Evolutionary conservation across 2,797 vertebrate species (phyloP).

Genomic region (Acridotheres tristis): DNA sequence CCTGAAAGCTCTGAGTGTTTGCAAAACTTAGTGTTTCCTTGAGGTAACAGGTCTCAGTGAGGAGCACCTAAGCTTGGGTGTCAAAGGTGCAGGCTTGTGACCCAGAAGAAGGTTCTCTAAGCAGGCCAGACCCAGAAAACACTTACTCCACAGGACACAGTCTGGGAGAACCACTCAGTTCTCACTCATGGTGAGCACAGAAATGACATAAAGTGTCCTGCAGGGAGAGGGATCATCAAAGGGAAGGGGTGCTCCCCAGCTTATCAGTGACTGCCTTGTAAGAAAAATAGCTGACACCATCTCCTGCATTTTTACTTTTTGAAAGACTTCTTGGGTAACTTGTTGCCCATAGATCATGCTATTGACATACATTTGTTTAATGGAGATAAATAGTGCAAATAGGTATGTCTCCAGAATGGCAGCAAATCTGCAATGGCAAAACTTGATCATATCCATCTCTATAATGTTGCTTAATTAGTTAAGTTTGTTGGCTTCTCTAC

Average conservation of each 20-base stretch:
- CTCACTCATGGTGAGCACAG: neutral
- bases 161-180: neutral
- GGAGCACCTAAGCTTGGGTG: neutral
- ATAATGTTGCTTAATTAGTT: neutral
- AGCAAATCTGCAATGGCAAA: neutral
- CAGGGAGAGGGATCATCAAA: neutral
- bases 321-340: neutral
- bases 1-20: neutral
- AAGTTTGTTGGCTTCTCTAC: neutral
- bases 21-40: neutral
- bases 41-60: accelerated
- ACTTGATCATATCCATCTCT: neutral
- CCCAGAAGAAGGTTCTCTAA: neutral
- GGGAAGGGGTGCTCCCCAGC: neutral
- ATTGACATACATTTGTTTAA: neutral
- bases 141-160: accelerated
- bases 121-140: neutral
- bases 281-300: neutral
- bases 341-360: neutral
- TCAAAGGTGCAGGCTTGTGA: neutral
- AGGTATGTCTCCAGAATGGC: neutral
- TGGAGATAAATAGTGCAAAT: neutral
- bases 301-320: neutral
- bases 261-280: neutral
- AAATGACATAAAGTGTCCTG: accelerated